These are phyloP conservation scores for Asarcornis scutulata DNA, from an alignment of 2,113 vertebrate species.

Conservation along the genomic window DNA sequence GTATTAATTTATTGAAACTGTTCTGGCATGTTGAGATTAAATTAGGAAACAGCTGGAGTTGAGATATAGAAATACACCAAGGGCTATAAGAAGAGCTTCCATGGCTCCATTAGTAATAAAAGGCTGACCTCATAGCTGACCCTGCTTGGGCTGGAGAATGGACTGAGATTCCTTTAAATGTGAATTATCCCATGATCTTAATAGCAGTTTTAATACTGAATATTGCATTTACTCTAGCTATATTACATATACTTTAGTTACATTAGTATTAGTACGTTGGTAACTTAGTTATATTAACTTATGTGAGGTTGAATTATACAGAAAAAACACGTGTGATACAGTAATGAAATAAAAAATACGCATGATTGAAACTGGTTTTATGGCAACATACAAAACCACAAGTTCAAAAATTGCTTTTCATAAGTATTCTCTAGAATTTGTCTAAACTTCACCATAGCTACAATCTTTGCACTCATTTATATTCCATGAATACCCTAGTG, in stretches of 20 bases:
- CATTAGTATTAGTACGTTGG: not conserved
- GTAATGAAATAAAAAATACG: not conserved
- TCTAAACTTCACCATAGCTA: not conserved
- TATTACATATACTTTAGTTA: not conserved
- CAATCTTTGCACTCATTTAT: not conserved
- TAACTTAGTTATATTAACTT: not conserved
- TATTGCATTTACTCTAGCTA: not conserved
- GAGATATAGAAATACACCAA: not conserved
- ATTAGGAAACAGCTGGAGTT: not conserved
- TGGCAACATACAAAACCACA: not conserved
- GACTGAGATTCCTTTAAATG: not conserved
- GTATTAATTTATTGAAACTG: not conserved
- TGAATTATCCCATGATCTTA: not conserved
- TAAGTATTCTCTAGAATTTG: not conserved
- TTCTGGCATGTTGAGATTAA: not conserved
- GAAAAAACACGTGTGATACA: not conserved
- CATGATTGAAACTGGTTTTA: not conserved
- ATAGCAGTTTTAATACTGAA: not conserved
- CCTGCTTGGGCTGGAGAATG: not conserved
- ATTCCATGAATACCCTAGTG: not conserved
- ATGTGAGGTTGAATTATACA: not conserved
- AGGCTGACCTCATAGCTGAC: not conserved
- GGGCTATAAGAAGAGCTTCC: not conserved
- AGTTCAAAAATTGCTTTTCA: not conserved
- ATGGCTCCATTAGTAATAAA: not conserved